Conservation (phyloP, 2,797 vertebrate genomes). For the Nyctalus aviator region DNA sequence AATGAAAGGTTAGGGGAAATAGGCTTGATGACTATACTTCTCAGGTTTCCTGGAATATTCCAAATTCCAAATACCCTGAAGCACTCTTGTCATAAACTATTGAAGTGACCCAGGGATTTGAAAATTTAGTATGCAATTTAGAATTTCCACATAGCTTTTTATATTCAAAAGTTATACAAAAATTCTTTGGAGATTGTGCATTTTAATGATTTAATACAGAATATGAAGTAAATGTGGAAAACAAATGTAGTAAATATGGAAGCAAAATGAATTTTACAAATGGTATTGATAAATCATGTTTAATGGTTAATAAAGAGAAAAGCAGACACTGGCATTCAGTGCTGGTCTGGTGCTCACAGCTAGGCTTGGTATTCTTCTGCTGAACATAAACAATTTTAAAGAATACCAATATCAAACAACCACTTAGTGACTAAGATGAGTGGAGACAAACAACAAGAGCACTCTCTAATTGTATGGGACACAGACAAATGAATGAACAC, state of each 20-base stretch:
- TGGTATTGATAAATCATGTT: background rate
- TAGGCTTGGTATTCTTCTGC: background rate
- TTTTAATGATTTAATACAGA: constrained; percentile 11
- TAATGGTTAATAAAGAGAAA: background rate
- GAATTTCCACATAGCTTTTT: constrained; percentile 39
- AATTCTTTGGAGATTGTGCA: background rate
- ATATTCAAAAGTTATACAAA: constrained; percentile 13
- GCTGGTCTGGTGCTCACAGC: background rate
- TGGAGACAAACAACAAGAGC: constrained; percentile 1
- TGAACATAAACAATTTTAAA: background rate
- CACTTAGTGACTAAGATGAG: background rate
- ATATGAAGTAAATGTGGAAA: constrained; percentile 19
- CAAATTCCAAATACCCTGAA: constrained; percentile 40
- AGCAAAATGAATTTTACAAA: constrained; percentile 35
- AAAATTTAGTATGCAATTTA: constrained; percentile 21
- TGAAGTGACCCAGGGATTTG: constrained; percentile 45
- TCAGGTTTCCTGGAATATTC: constrained; percentile 50
- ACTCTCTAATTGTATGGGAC: background rate
- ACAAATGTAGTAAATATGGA: constrained; percentile 3
- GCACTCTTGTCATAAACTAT: constrained; percentile 12
- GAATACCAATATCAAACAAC: background rate
- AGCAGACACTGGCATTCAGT: background rate
- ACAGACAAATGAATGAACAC: background rate
- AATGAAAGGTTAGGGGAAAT: background rate
- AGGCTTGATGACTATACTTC: background rate